Conservation (phyloP, 2,113 vertebrate genomes). For the Upupa epops region DNA sequence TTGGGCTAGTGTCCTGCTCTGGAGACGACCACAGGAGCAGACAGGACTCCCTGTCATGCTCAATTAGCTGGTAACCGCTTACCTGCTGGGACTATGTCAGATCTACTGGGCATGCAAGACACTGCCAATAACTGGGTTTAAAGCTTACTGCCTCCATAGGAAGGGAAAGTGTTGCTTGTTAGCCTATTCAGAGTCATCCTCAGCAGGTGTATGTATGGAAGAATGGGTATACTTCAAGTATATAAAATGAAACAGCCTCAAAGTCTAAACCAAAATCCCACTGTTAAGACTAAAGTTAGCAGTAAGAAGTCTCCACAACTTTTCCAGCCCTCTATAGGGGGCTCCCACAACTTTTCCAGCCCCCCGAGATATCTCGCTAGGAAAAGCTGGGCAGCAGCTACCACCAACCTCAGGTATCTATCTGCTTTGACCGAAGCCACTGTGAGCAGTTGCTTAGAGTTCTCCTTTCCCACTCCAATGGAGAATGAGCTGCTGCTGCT, state of each 20-base stretch:
- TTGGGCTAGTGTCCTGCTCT: neutral
- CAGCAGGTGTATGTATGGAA: neutral
- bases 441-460: neutral
- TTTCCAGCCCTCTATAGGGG: neutral
- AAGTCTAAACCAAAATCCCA: neutral
- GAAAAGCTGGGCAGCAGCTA: neutral
- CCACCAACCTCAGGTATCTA: neutral
- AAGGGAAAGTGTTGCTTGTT: neutral
- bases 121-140: neutral
- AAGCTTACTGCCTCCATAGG: neutral
- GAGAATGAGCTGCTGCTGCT: conserved; percentile 35
- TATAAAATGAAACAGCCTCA: neutral
- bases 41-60: neutral
- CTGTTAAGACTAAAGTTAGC: neutral
- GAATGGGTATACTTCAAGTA: neutral
- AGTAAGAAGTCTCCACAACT: neutral
- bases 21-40: neutral
- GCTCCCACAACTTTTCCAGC: neutral
- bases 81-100: neutral
- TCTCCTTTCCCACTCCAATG: neutral
- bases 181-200: neutral
- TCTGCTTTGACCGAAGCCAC: neutral
- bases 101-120: neutral
- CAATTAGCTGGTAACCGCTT: neutral
- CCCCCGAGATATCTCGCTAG: neutral